Evolutionary conservation across 92 coral and sea anemone species (phyloP), one percentile per base, ranked within the genome.

Genomic region (Pocillopora grandis): DNA sequence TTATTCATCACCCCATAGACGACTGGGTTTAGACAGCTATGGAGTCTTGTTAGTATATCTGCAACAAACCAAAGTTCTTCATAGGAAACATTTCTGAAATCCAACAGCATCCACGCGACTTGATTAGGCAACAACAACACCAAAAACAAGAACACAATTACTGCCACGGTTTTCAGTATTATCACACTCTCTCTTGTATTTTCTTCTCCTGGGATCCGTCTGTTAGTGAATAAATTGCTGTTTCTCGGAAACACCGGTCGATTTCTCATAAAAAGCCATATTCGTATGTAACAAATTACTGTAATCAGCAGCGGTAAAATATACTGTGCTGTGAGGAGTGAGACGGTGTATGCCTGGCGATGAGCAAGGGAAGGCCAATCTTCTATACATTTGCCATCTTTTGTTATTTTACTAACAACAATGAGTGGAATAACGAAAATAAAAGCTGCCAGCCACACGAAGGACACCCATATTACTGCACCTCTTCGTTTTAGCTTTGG

Each of bases 81-180:
- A 36, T 79, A 61, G 49, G 77, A 79, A 36, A 82, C 79, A 17
- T 86, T 37, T 10, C 91, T 93, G 75, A 93, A 93, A 60, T 91
- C 94, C 14, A 77, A 63, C 72, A 92, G 83, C 94, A 93, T 84
- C 97, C 97, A 93, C n/a, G 92, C 93, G 63, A 93, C 75, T 66
- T 92, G 87, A 3, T 91, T 90, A 21, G 94, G 97, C 69, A 93
- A 64, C 65, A 92, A 72, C 36, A 90, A 79, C 59, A 91, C 20
- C 16, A 93, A 83, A 65, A 93, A 93, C 35, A 84, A 13, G 10
- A 91, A 66, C 14, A 90, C 93, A 69, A 93, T 90, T 6, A 87
- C 86, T 3, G 92, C 92, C 48, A 93, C 79, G 36, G 90, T 93
- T 18, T 85, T 93, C 56, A 93, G 83, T 8, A 93, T 88, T 65